These are phyloP conservation scores for Dysmachus trigonus DNA, from an alignment of 2,888 invertebrate species.

Conservation along the genomic window DNA sequence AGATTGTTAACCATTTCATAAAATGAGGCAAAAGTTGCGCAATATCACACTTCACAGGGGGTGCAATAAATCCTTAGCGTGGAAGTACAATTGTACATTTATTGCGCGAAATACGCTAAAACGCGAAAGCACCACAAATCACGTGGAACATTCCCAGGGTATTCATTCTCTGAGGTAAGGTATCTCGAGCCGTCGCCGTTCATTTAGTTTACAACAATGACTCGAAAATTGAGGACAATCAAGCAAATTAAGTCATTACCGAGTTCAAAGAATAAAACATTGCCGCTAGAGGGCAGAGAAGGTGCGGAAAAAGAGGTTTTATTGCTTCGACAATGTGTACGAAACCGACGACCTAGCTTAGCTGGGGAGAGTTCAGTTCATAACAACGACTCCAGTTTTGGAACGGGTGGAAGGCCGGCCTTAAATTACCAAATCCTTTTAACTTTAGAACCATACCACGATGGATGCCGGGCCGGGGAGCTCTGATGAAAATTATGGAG, in stretches of 20 bases:
- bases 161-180: not conserved
- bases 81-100: not conserved
- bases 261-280: not conserved
- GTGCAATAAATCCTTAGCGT: not conserved
- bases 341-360: not conserved
- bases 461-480: not conserved
- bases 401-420: not conserved
- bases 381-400: not conserved
- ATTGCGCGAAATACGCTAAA: not conserved
- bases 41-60: not conserved
- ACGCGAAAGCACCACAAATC: not conserved
- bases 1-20: not conserved
- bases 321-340: not conserved
- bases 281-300: not conserved
- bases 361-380: not conserved
- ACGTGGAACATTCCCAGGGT: not conserved
- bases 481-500: not conserved
- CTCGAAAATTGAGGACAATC: slow-evolving; percentile 45
- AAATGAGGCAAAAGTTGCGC: not conserved
- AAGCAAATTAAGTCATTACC: slow-evolving; percentile 46
- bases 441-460: not conserved
- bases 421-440: not conserved
- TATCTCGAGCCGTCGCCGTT: not conserved
- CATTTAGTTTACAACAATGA: slow-evolving; percentile 18
- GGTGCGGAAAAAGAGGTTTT: not conserved